Evolutionary conservation across 92 coral and sea anemone genomes (phyloP).

Genomic region (Siderastrea radians): DNA sequence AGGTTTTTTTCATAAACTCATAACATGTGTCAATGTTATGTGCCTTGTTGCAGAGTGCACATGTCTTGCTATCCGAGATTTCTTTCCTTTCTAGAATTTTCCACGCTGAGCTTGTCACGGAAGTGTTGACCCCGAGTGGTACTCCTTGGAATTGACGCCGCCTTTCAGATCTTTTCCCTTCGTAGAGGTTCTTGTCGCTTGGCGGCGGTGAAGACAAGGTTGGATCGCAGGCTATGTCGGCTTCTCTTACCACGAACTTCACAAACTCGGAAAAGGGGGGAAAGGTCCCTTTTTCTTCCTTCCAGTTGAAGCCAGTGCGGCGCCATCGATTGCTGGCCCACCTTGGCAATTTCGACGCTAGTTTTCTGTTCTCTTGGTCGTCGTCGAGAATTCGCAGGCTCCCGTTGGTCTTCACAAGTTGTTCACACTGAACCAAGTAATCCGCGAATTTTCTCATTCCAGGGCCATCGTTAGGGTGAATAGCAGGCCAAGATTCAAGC

Average conservation of each 20-base stretch:
- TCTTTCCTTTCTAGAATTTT: neutral
- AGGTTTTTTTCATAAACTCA: conserved; percentile 38
- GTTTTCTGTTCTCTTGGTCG: conserved; percentile 63
- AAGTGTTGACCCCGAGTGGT: neutral
- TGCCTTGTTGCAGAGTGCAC: conserved; percentile 2
- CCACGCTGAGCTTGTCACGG: neutral
- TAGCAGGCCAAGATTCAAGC: conserved; percentile 66
- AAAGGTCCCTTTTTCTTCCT: conserved; percentile 35
- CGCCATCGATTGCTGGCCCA: conserved; percentile 66
- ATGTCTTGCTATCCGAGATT: too few species aligned
- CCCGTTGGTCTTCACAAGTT: conserved; percentile 46
- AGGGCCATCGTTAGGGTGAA: conserved; percentile 42
- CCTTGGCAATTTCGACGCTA: conserved; percentile 54
- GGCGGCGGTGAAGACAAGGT: conserved; percentile 23
- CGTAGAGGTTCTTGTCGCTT: neutral
- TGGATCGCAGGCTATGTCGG: conserved; percentile 73
- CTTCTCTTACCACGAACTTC: conserved; percentile 52
- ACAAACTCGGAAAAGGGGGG: conserved; percentile 72
- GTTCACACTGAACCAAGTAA: conserved; percentile 65
- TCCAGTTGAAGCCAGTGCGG: conserved; percentile 25
- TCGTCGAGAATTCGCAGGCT: conserved; percentile 59
- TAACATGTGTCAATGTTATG: conserved; percentile 60
- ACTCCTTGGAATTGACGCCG: neutral
- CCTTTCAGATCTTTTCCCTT: neutral
- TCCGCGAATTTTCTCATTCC: conserved; percentile 63